A percentile compares a stretch with the other conserved stretches of the same genome.
Evolutionary conservation across 2,113 vertebrate species (phyloP).

Genomic region (Phainopepla nitens): DNA sequence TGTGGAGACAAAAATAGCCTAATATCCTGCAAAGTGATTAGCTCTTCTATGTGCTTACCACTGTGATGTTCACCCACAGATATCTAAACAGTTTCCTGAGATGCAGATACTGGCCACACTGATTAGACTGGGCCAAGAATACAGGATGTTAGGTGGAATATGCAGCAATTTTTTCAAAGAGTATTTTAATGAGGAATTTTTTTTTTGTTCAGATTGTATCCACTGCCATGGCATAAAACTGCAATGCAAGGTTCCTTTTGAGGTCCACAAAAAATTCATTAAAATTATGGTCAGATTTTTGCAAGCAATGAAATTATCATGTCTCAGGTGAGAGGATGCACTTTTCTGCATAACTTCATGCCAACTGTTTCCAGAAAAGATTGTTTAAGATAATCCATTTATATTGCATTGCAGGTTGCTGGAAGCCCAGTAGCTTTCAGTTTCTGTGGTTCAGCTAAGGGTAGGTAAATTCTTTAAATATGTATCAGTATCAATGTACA

Average conservation of each 20-base stretch:
- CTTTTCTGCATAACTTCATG: background rate
- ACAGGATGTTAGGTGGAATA: background rate
- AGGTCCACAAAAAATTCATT: background rate
- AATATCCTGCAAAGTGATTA: background rate
- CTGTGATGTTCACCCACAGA: background rate
- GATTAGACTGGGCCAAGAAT: background rate
- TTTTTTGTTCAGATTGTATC: background rate
- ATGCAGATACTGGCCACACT: background rate
- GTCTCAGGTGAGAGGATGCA: background rate
- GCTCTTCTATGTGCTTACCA: background rate
- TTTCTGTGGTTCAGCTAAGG: background rate
- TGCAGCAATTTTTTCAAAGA: background rate
- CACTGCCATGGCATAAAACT: background rate
- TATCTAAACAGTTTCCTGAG: background rate
- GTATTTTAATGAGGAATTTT: background rate
- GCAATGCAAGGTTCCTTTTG: background rate
- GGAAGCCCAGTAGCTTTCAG: background rate
- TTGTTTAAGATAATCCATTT: background rate
- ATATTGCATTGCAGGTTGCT: background rate
- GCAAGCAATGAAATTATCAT: background rate
- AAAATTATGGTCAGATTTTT: background rate
- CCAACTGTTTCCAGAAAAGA: background rate
- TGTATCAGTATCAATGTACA: background rate
- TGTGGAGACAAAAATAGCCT: background rate
- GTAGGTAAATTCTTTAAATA: conserved; percentile 26